Evolutionary conservation across 2,113 vertebrate species (phyloP).

Genomic region (Nothoprocta pentlandii): DNA sequence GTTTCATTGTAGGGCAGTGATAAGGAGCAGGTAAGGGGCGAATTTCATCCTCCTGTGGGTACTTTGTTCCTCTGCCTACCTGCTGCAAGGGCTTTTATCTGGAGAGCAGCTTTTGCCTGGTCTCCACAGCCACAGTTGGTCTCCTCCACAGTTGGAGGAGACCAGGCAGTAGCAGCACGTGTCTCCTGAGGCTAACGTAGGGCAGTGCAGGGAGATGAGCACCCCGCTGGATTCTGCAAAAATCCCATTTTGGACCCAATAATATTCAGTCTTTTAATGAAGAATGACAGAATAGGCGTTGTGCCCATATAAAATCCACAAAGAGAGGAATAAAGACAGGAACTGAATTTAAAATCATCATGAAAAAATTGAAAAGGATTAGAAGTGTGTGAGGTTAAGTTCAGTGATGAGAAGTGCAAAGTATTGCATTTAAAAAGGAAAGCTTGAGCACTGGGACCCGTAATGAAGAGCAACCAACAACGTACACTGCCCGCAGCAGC

Average conservation of each 20-base stretch:
- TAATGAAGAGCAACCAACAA: background rate
- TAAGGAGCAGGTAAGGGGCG: background rate
- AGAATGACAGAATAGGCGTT: background rate
- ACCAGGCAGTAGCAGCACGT: background rate
- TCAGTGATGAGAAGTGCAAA: background rate
- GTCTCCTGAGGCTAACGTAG: background rate
- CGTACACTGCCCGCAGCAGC: background rate
- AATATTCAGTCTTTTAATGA: background rate
- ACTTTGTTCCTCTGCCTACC: background rate
- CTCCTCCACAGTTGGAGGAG: background rate
- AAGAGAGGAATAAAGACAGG: background rate
- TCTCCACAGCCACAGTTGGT: background rate
- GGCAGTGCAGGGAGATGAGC: background rate
- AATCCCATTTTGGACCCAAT: background rate
- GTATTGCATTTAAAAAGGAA: background rate
- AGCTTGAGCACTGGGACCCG: background rate
- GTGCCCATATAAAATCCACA: background rate
- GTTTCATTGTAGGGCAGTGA: background rate
- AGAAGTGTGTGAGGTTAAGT: background rate
- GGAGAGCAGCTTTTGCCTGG: background rate
- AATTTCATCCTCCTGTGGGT: background rate
- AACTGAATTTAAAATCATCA: background rate
- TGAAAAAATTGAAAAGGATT: background rate
- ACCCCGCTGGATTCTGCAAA: background rate
- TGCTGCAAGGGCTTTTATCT: background rate